Evolutionary conservation across 2,888 invertebrate genomes (phyloP).

Genomic region (Parascotia fuliginaria): DNA sequence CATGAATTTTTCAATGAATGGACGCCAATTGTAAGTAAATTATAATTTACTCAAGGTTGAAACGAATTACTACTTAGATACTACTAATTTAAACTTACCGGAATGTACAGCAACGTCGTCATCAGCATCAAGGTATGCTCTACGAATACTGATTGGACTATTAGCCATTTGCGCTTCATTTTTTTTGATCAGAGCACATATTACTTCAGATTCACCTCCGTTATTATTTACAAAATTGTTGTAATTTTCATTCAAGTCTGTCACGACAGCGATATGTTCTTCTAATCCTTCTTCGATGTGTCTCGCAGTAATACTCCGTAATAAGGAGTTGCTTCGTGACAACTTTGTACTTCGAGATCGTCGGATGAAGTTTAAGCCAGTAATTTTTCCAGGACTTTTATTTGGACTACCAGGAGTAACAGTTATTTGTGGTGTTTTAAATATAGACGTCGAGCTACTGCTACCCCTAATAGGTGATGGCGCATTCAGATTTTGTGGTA

Average conservation of each 20-base stretch:
- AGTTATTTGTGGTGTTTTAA: slow-evolving; percentile 75
- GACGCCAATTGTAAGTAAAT: slow-evolving; percentile 35
- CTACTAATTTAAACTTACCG: slow-evolving; percentile 78
- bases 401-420: slow-evolving; percentile 80
- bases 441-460: slow-evolving; percentile 78
- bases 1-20: slow-evolving; percentile 36
- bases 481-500: slow-evolving; percentile 85
- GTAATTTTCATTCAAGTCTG: slow-evolving; percentile 73
- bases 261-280: slow-evolving; percentile 67
- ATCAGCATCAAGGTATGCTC: slow-evolving; percentile 85
- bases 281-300: slow-evolving; percentile 78
- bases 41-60: slow-evolving; percentile 33
- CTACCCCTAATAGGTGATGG: slow-evolving; percentile 79
- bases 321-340: slow-evolving; percentile 88
- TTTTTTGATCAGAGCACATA: slow-evolving; percentile 78
- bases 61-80: slow-evolving; percentile 13
- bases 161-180: slow-evolving; percentile 74
- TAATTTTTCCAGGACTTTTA: slow-evolving; percentile 83
- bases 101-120: slow-evolving; percentile 90
- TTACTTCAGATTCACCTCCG: slow-evolving; percentile 75
- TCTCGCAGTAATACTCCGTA: slow-evolving; percentile 85
- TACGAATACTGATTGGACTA: slow-evolving; percentile 77
- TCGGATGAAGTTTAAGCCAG: slow-evolving; percentile 87
- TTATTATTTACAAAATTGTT: slow-evolving; percentile 72
- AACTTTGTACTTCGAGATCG: slow-evolving; percentile 90